Evolutionary conservation across 1,140 invertebrate species (phyloP), one percentile per base, ranked within the genome.

Genomic region (Epicauta chinensis): DNA sequence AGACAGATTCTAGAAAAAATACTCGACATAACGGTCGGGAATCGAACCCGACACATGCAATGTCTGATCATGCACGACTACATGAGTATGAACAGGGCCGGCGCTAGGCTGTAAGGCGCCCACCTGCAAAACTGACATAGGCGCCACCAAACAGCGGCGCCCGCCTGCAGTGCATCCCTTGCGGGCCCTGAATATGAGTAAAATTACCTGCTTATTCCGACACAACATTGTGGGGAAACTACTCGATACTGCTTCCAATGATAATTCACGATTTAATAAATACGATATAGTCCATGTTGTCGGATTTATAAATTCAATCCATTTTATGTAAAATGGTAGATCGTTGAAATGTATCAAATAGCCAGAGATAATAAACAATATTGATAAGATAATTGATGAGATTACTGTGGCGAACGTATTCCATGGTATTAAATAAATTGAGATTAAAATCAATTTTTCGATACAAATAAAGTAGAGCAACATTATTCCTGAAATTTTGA

Each of bases 381-480:
- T 71, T 0, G 82, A 77, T 2, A 89, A 62, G 0, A 87, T 65
- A 2, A 89, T 55, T 0, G 78, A 80, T 3, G 81, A 74, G 2
- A 88, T 59, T 7, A 83, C 64, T 0, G 80, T 58, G 53, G 79
- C 74, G 23, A 77, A 71, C 50, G 73, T 73, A 66, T 81, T 71
- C 75, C 78, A 68, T 61, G 83, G 75, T 56, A 77, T 71, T 17
- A 86, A 56, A 60, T 87, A 81, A 5, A 83, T 78, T 9, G 87
- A 71, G 1, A 87, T 79, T 29, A 83, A 78, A 37, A 85, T 78
- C 6, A 91, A 69, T 54, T 84, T 81, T 54, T 89, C 82, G 46
- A 87, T 74, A 32, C 82, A 73, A 57, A 82, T 80, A 7, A 91
- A 70, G 67, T 90, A 91, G 5, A 91, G 70, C 23, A 92, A 65